A percentile compares a stretch with the other conserved stretches of the same genome.
Evolutionary conservation across 2,113 vertebrate species (phyloP).

Genomic region (Calidris pugnax): DNA sequence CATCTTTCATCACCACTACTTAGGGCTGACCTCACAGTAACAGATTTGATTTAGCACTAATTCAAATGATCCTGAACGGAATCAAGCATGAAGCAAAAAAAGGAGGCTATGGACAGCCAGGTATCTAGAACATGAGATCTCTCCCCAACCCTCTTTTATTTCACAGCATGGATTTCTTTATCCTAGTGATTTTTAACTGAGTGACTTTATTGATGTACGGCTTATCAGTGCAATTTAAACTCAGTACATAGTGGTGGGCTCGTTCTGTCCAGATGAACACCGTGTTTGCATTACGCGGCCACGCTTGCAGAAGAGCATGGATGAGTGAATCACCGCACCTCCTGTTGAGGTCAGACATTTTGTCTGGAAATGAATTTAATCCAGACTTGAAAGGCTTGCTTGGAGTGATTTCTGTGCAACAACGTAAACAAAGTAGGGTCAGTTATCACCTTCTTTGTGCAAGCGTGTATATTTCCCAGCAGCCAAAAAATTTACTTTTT

Average conservation of each 20-base stretch:
- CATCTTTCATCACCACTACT: neutral
- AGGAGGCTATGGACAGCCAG: neutral
- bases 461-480: neutral
- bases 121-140: neutral
- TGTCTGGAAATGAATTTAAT: slow-evolving; percentile 18
- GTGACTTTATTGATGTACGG: neutral
- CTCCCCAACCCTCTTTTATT: neutral
- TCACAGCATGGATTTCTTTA: neutral
- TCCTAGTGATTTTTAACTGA: neutral
- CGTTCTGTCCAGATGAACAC: neutral
- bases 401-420: slow-evolving; percentile 19
- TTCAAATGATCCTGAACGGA: neutral
- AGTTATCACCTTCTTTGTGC: neutral
- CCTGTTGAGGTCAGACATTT: neutral
- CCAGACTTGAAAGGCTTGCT: neutral
- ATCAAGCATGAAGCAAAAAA: neutral
- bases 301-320: neutral
- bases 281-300: neutral
- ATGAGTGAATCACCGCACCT: neutral
- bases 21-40: neutral
- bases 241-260: neutral
- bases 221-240: neutral
- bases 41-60: neutral
- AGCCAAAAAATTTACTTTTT: neutral
- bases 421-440: neutral